Base-by-base conservation (phyloP, 2,888 invertebrate genomes). In the Dorcus parallelipipedus region DNA sequence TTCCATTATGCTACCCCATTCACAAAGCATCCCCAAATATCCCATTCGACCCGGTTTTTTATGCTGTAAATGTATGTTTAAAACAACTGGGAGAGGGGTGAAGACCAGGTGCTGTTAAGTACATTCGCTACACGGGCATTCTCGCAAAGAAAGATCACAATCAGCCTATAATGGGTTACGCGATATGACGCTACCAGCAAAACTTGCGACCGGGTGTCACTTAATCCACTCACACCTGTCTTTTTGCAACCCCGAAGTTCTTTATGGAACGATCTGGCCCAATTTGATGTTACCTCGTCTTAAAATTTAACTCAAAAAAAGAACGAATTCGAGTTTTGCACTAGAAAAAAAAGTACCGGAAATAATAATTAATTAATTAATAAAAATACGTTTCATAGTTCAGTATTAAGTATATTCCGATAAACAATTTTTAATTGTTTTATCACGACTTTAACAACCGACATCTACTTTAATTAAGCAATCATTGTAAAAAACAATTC, bases 1-100 rank as follows among this genome's bases (percentile, higher is more conserved):
- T 76, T 76, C 76, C 77, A 77, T 77, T 77, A 77, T 77, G 73
- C 74, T 73, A 76, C 74, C 73, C 76, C 74, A 74, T 76, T 76
- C 73, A 76, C 73, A 75, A 72, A 73, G 70, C 73, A 71, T 74
- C 74, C 76, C 76, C 75, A 73, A 68, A 71, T 75, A 73, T 74
- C 67, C 72, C 70, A 75, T 76, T 76, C 74, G 75, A 76, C 73
- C 75, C 74, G 75, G 74, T 76, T 76, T 76, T 76, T 75, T 76
- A 56, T 59, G 60, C 58, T 58, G 50, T 64, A 62, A 61, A 66
- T 62, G 63, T 63, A 56, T 62, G 62, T 61, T 67, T 68, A 68
- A 67, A 68, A 68, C 67, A 68, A 68, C 71, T 71, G 72, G 70
- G 74, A 75, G 75, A 77, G 76, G 76, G 76, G 77, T 76, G 48